Conservation (phyloP, 2,797 vertebrate species). For the Ptychadena robeensis region DNA sequence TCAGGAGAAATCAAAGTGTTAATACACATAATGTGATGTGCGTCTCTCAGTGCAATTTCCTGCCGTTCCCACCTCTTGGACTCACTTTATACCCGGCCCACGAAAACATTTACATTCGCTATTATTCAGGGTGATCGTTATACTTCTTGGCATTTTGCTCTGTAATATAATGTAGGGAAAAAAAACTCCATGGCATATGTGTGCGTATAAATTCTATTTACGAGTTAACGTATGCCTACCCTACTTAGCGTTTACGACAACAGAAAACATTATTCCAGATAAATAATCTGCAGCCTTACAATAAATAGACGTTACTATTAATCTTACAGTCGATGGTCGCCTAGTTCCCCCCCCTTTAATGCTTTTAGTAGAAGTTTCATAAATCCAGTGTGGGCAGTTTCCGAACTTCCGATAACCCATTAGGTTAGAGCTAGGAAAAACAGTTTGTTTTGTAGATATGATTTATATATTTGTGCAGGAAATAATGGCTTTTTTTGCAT, state of each 20-base stretch:
- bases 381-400: conserved; percentile 45
- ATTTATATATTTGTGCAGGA: conserved; percentile 34
- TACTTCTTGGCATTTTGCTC: conserved; percentile 2
- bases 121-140: conserved; percentile 16
- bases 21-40: conserved; percentile 16
- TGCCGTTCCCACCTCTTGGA: conserved; percentile 3
- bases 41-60: conserved; percentile 20
- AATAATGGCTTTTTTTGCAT: neutral
- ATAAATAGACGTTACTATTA: conserved; percentile 36
- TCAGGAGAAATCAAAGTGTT: conserved; percentile 11
- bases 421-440: conserved; percentile 37
- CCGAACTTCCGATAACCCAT: conserved; percentile 47
- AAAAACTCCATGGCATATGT: conserved; percentile 15
- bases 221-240: conserved; percentile 21
- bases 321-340: conserved; percentile 25
- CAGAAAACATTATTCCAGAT: conserved; percentile 32
- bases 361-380: conserved; percentile 46
- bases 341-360: conserved; percentile 21
- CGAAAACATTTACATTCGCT: neutral
- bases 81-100: neutral
- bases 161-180: conserved; percentile 22
- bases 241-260: conserved; percentile 33
- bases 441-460: conserved; percentile 36
- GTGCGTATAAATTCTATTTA: conserved; percentile 35
- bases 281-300: conserved; percentile 34